Conservation (phyloP, 2,113 vertebrate genomes). For the Gnathonemus echidnorhynchus region DNA sequence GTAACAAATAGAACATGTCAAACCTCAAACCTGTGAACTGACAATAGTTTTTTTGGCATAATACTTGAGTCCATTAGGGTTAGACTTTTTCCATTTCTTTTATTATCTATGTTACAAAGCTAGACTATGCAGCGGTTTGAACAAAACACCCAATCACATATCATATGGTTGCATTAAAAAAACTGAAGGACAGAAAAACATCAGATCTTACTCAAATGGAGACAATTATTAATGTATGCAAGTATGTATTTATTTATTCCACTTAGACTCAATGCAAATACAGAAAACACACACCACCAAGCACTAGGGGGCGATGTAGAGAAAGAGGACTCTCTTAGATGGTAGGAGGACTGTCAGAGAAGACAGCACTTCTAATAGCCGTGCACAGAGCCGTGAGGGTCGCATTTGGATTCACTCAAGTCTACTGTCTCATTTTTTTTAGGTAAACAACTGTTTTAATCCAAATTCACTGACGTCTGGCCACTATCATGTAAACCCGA, state of each 20-base stretch:
- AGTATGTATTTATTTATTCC: conserved; percentile 71
- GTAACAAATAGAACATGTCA: background rate
- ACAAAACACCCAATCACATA: conserved; percentile 4
- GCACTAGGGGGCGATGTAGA: conserved; percentile 69
- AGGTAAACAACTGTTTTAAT: background rate
- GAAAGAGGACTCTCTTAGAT: conserved; percentile 50
- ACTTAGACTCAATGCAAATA: conserved; percentile 91
- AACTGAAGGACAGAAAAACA: background rate
- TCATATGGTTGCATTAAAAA: background rate
- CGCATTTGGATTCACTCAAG: conserved; percentile 46
- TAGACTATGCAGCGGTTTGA: background rate
- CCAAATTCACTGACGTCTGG: conserved; percentile 4
- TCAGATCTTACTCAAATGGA: conserved; percentile 41
- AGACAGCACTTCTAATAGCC: conserved; percentile 57
- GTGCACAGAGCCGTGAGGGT: conserved; percentile 53
- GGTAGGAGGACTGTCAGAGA: conserved; percentile 62
- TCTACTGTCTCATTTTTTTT: conserved; percentile 1
- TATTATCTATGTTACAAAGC: background rate
- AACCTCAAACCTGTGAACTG: background rate
- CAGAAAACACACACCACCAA: conserved; percentile 90
- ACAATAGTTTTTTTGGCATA: background rate
- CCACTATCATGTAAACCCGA: background rate
- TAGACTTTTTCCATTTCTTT: background rate
- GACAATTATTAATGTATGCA: conserved; percentile 79
- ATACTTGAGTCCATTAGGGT: background rate